Percentiles rank a stretch among this genome's conserved stretches.
Evolutionary conservation across 2,797 vertebrate species (phyloP).

Genomic region (Trematomus bernacchii): DNA sequence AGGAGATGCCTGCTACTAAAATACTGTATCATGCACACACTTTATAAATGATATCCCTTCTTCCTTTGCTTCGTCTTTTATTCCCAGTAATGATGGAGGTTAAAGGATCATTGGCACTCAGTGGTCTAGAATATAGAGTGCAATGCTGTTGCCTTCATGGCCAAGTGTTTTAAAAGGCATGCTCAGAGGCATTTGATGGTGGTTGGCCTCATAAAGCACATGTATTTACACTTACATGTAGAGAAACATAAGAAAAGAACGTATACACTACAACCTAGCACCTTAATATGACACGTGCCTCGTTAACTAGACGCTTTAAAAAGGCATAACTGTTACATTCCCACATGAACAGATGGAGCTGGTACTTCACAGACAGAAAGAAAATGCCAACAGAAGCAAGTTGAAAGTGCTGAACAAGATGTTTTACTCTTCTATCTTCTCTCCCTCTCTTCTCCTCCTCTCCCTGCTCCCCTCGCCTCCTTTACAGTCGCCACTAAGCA

Average conservation of each 20-base stretch:
- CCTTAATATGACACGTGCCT: neutral
- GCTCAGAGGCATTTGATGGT: neutral
- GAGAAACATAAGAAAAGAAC: neutral
- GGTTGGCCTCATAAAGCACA: neutral
- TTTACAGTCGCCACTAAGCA: slow-evolving; percentile 68
- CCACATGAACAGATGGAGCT: slow-evolving; percentile 47
- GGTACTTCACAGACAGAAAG: slow-evolving; percentile 16
- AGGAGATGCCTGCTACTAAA: slow-evolving; percentile 14
- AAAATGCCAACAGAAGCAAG: slow-evolving; percentile 34
- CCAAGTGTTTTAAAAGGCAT: neutral
- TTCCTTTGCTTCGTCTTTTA: neutral
- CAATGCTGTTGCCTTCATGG: neutral
- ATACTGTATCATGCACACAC: neutral
- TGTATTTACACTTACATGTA: neutral
- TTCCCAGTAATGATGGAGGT: neutral
- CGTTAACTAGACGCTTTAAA: neutral
- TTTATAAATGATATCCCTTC: neutral
- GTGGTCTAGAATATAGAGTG: neutral
- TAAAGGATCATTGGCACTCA: neutral
- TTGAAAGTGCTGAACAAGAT: slow-evolving; percentile 72
- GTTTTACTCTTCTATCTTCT: slow-evolving; percentile 54
- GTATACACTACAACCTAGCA: slow-evolving; percentile 2
- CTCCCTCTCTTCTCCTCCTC: slow-evolving; percentile 43
- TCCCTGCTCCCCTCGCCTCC: slow-evolving; percentile 31
- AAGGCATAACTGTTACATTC: neutral